phyloP scores from a whole-genome alignment of 2,113 vertebrate genomes.

The Melanerpes formicivorus region DNA sequence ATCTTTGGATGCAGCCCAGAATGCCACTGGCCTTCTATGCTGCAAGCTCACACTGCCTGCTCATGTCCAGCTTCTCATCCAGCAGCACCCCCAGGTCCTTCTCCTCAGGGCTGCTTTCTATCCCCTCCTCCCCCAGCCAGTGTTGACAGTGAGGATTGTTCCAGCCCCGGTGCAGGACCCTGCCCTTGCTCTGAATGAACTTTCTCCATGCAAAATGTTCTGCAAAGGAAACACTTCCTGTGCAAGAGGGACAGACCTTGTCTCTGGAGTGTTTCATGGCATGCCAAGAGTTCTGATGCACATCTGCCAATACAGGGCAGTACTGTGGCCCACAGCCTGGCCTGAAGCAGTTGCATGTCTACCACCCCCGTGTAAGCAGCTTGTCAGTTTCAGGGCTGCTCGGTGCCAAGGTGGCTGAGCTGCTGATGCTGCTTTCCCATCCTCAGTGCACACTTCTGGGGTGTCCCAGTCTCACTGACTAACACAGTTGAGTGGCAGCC shows the following conservation, averaged over 20 bases:
- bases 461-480: background rate
- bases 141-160: too few species aligned
- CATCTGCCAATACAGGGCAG: background rate
- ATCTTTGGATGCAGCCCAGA: too few species aligned
- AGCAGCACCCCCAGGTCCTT: too few species aligned
- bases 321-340: background rate
- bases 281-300: background rate
- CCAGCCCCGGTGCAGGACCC: too few species aligned
- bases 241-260: background rate
- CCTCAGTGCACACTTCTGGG: background rate
- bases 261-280: background rate
- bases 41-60: too few species aligned
- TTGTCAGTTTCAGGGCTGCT: background rate
- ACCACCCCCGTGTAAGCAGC: accelerated
- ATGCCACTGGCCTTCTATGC: too few species aligned
- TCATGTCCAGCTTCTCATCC: too few species aligned
- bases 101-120: too few species aligned
- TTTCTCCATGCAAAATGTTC: background rate
- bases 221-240: background rate
- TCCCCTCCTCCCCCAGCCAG: too few species aligned
- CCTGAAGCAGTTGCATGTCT: background rate
- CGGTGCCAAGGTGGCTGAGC: background rate
- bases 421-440: background rate
- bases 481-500: background rate
- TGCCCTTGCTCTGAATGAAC: too few species aligned